Base-by-base conservation (phyloP, 1,140 invertebrate genomes). In the Meloidogyne exigua region DNA sequence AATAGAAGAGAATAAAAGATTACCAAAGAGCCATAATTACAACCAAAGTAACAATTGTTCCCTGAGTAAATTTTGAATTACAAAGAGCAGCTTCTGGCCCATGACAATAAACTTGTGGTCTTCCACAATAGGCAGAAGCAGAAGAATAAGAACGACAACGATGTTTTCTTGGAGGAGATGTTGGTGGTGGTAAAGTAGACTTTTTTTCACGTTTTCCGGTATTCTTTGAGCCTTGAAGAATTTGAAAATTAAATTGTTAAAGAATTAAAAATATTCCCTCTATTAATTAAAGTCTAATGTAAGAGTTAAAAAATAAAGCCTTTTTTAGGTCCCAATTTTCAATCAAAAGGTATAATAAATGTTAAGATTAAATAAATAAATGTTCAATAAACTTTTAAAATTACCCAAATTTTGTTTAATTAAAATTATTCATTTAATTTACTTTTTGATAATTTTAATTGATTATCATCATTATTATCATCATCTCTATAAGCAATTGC, bases 21-120 rank as follows among this genome's bases (percentile, higher is more conserved):
- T 72, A 79, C 77, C 80, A 82, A 26, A 82, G 74, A 39, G 81
- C 80, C 81, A 82, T 82, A 39, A 82, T 69, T 23, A 82, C 73
- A 23, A 82, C 76, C 57, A 82, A 65, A 11, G 72, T 49, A 68
- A 82, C 79, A 42, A 82, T 84, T 21, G 81, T 82, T 23, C 79
- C 79, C 66, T 82, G 81, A 21, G 81, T 82, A 49, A 82, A 62
- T 63, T 79, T 76, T 11, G 81, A 82, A 49, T 62, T 77, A 68
- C 81, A 82, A 11, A 82, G 25, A 21, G 79, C 62, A 25, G 76
- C n/a, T 23, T 81, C 79, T 44, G 32, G 67, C 15, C 18, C 72
- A 18, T 25, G 21, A 5, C 78, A 70, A 64, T 78, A 77, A 44
- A 57, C 49, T 25, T 63, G 65, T 32, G 32, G 18, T 26, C 76